A percentile compares a stretch with the other conserved stretches of the same genome.
Conservation (phyloP, 2,888 invertebrate genomes). For the Andrena bicolor region DNA sequence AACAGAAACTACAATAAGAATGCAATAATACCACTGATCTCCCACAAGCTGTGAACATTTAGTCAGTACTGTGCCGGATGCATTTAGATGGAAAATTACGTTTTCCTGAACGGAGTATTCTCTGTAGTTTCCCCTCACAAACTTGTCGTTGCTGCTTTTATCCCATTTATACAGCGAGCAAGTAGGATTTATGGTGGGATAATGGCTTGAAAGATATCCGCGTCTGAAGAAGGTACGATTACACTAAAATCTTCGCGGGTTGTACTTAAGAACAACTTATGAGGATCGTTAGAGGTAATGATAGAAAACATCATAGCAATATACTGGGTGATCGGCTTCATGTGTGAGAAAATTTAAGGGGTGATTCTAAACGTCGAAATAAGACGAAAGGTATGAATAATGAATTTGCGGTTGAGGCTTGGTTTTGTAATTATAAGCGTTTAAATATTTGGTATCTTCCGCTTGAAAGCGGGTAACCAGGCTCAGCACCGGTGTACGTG, state of each 20-base stretch:
- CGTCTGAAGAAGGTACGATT: conserved; percentile 18
- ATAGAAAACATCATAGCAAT: conserved; percentile 5
- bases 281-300: conserved; percentile 74
- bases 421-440: no score
- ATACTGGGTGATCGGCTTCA: no score
- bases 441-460: no score
- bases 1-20: conserved; percentile 70
- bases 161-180: conserved; percentile 15
- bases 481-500: no score
- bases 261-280: conserved; percentile 62
- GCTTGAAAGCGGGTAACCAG: no score
- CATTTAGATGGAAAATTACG: conserved; percentile 80
- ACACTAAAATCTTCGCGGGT: conserved; percentile 34
- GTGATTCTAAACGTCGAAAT: no score
- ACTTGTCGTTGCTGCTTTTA: not conserved
- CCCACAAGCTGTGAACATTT: conserved; percentile 68
- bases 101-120: conserved; percentile 70
- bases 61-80: conserved; percentile 72
- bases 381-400: no score
- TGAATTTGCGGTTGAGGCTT: no score
- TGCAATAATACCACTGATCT: conserved; percentile 65
- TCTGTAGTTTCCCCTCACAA: conserved; percentile 3
- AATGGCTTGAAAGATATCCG: conserved; percentile 65
- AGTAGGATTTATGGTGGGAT: conserved; percentile 50
- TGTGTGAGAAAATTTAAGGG: no score